Percentiles rank a stretch among this genome's conserved stretches.
Conservation (phyloP, 2,888 invertebrate genomes). For the Meandrusa payeni region DNA sequence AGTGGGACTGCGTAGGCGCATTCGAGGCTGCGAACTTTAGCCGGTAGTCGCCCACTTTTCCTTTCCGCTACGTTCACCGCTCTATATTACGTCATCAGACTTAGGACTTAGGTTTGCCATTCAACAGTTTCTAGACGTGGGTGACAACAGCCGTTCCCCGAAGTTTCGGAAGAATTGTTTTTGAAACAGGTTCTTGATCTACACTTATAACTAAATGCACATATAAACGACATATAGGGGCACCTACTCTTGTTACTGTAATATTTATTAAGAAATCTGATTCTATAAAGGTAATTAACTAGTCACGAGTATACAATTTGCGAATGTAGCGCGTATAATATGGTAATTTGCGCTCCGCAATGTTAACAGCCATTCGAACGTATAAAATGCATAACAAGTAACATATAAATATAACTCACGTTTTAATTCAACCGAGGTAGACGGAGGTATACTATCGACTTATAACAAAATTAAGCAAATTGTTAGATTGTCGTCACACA, state of each 20-base stretch:
- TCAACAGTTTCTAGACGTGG: slow-evolving; percentile 26
- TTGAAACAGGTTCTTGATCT: slow-evolving; percentile 9
- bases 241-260: slow-evolving; percentile 4
- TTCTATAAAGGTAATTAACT: not conserved
- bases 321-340: slow-evolving; percentile 1
- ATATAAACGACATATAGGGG: too few species aligned
- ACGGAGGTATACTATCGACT: too few species aligned
- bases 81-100: slow-evolving; percentile 72
- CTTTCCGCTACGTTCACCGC: slow-evolving; percentile 71
- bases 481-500: too few species aligned
- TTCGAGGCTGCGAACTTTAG: slow-evolving; percentile 58
- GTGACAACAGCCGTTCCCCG: slow-evolving; percentile 13
- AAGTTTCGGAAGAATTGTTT: slow-evolving; percentile 3
- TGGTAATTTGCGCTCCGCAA: not conserved
- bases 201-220: too few species aligned
- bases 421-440: too few species aligned
- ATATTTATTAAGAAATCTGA: slow-evolving; percentile 5
- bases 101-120: slow-evolving; percentile 32
- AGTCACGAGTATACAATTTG: slow-evolving; percentile 14
- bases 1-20: slow-evolving; percentile 55
- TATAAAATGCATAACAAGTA: too few species aligned
- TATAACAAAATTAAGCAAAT: too few species aligned
- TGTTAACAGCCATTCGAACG: too few species aligned
- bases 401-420: too few species aligned
- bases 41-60: slow-evolving; percentile 74